Conservation (phyloP, 2,113 vertebrate species). For the Scatophagus argus region DNA sequence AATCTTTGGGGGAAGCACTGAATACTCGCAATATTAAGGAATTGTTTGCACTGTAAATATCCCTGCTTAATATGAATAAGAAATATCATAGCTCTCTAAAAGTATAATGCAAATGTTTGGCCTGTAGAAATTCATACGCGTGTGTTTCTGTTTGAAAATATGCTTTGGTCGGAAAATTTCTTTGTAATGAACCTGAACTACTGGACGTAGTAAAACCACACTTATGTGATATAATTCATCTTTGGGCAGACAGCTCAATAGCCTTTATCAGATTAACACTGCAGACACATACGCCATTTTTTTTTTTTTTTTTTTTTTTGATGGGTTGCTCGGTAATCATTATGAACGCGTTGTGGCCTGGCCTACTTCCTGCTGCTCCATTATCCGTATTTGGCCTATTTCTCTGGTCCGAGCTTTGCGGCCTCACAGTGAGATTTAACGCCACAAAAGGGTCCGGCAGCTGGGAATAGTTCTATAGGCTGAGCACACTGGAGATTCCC, state of each 20-base stretch:
- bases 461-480: neutral
- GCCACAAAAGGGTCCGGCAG: slow-evolving; percentile 12
- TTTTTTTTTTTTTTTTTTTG: slow-evolving; percentile 22
- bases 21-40: neutral
- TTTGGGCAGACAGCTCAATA: neutral
- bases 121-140: neutral
- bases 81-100: neutral
- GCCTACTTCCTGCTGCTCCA: slow-evolving; percentile 50
- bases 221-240: neutral
- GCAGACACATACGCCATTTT: slow-evolving; percentile 13
- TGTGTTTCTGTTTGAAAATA: neutral
- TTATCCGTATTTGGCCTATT: slow-evolving; percentile 49
- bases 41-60: neutral
- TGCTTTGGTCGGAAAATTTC: too few relatives aligned
- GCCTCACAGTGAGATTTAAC: neutral
- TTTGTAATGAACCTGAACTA: neutral
- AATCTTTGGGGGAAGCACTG: too few relatives aligned
- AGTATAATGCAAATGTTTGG: neutral
- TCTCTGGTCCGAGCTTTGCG: slow-evolving; percentile 24
- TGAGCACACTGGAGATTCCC: neutral
- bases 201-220: neutral
- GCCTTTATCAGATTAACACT: neutral
- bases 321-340: slow-evolving; percentile 2
- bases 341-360: neutral
- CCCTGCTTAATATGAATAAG: neutral